Evolutionary conservation across 2,113 vertebrate species (phyloP).

Genomic region (Pangasianodon gigas): DNA sequence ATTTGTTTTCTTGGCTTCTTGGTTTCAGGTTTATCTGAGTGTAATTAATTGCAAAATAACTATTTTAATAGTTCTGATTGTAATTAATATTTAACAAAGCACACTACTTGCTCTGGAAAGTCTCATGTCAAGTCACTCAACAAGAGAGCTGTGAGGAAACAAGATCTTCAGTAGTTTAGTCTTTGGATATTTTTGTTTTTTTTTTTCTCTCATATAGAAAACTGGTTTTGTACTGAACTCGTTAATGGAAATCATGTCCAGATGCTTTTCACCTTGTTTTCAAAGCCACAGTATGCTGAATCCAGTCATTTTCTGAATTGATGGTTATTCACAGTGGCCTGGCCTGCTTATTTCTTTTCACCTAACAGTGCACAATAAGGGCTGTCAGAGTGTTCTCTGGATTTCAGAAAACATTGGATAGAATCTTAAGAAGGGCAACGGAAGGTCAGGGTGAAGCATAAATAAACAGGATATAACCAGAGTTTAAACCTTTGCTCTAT

Average conservation of each 20-base stretch:
- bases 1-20: background rate
- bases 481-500: conserved; percentile 22
- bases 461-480: conserved; percentile 31
- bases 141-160: conserved; percentile 9
- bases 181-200: background rate
- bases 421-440: conserved; percentile 28
- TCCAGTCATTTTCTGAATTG: conserved; percentile 16
- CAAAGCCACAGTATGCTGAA: background rate
- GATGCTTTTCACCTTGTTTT: conserved; percentile 3
- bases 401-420: conserved; percentile 11
- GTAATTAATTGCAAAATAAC: conserved; percentile 14
- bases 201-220: background rate
- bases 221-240: conserved; percentile 5
- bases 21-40: background rate
- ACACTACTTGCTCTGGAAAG: conserved; percentile 2
- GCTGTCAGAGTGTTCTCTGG: conserved; percentile 7
- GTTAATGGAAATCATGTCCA: conserved; percentile 22
- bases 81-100: background rate
- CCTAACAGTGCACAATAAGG: background rate
- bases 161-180: background rate
- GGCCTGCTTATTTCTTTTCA: conserved; percentile 11
- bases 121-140: conserved; percentile 18
- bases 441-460: conserved; percentile 21
- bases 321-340: background rate
- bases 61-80: background rate